Percentiles rank a stretch among this genome's conserved stretches.
Conservation (phyloP, 2,888 invertebrate genomes). For the Allolobophora icterica region DNA sequence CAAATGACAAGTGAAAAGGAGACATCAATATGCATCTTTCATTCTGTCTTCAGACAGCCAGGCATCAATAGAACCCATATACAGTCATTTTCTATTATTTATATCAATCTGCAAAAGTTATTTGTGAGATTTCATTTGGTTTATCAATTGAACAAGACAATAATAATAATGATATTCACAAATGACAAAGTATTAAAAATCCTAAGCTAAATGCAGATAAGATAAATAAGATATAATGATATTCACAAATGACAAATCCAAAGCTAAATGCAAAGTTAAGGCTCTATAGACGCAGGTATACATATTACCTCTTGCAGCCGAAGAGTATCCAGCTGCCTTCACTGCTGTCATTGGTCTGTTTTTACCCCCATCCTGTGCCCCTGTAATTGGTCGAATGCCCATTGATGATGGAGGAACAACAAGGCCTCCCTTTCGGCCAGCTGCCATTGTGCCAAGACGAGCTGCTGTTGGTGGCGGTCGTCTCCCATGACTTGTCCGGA, state of each 20-base stretch:
- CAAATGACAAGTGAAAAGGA: background rate
- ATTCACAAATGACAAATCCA: background rate
- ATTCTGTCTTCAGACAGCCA: background rate
- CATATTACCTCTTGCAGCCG: conserved; percentile 63
- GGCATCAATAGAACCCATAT: background rate
- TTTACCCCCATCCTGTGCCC: conserved; percentile 55
- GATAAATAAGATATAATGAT: background rate
- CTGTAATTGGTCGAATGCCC: conserved; percentile 58
- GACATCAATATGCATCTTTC: background rate
- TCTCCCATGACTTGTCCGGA: conserved; percentile 77
- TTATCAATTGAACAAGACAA: background rate
- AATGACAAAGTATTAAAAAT: background rate
- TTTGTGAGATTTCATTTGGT: background rate
- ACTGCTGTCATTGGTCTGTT: conserved; percentile 93
- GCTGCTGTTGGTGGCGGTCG: conserved; percentile 69
- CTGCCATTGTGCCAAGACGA: conserved; percentile 51
- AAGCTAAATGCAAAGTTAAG: background rate
- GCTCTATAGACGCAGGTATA: background rate
- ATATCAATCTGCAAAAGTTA: background rate
- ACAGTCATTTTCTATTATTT: background rate
- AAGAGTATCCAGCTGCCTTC: conserved; percentile 92
- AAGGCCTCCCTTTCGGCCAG: conserved; percentile 46
- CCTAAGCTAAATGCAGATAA: background rate
- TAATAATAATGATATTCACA: background rate
- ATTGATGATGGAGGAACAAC: conserved; percentile 58